Conservation (phyloP, 30 jellyfish, hydroid and myxozoan genomes). For the Hydractinia symbiolongicarpus region DNA sequence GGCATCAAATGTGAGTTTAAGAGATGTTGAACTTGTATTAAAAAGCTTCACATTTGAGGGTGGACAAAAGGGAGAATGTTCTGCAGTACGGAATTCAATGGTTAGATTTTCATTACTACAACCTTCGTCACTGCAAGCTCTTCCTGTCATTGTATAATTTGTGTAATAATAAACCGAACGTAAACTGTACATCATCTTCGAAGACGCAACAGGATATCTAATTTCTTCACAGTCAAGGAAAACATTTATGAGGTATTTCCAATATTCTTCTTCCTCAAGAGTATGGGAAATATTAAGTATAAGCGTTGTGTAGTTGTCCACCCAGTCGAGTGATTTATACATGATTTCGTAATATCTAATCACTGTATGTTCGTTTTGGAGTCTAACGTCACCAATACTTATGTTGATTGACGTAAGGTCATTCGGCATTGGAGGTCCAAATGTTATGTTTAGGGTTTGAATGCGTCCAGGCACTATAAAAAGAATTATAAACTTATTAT, state of each 20-base stretch:
- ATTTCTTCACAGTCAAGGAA: background rate
- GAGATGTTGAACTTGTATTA: slow-evolving; percentile 14
- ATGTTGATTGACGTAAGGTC: background rate
- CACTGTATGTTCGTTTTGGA: background rate
- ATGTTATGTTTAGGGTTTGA: background rate
- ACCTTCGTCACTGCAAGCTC: slow-evolving; percentile 18
- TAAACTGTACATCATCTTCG: background rate
- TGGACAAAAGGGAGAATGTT: slow-evolving; percentile 9
- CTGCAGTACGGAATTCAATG: background rate
- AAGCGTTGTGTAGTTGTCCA: background rate
- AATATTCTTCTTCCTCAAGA: background rate
- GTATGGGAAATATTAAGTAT: background rate
- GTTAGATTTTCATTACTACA: background rate
- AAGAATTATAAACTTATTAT: background rate
- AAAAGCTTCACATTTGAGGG: background rate
- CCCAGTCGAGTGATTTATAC: background rate
- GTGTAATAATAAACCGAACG: background rate
- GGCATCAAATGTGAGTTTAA: background rate
- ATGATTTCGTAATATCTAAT: background rate
- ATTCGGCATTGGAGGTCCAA: background rate
- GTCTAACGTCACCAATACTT: background rate
- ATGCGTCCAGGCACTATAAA: slow-evolving; percentile 1
- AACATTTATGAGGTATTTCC: background rate
- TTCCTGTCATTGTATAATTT: background rate
- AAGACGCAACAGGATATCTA: background rate